These are phyloP conservation scores for Protomyctophum bolini DNA, from an alignment of 2,113 vertebrate species.

Conservation along the genomic window DNA sequence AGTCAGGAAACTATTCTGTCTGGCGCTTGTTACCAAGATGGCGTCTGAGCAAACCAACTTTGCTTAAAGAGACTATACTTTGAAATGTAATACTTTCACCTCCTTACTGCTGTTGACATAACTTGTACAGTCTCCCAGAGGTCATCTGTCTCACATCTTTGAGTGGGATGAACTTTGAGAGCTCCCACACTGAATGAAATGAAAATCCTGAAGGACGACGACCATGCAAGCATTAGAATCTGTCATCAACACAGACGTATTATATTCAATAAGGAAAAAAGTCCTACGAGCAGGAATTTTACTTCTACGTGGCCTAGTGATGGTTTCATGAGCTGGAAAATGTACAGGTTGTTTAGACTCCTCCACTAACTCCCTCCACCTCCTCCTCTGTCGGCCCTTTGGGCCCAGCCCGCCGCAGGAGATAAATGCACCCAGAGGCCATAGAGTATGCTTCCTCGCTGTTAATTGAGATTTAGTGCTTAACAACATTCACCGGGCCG, in stretches of 20 bases:
- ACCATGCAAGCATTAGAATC: background rate
- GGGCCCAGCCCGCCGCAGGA: background rate
- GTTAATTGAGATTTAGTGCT: slow-evolving; percentile 61
- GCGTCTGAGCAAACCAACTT: too few relatives aligned
- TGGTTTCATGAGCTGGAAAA: slow-evolving; percentile 43
- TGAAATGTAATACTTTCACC: too few relatives aligned
- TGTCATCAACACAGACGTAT: background rate
- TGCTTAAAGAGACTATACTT: too few relatives aligned
- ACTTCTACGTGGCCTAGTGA: background rate
- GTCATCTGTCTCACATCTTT: background rate
- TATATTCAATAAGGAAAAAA: slow-evolving; percentile 4
- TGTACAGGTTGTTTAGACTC: slow-evolving; percentile 45
- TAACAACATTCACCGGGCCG: slow-evolving; percentile 21
- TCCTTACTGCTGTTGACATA: too few relatives aligned
- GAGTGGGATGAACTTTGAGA: too few relatives aligned
- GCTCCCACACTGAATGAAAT: too few relatives aligned
- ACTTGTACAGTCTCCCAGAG: too few relatives aligned
- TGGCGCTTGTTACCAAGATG: too few relatives aligned
- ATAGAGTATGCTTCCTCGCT: slow-evolving; percentile 38
- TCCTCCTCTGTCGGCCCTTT: slow-evolving; percentile 15
- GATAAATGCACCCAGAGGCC: slow-evolving; percentile 42
- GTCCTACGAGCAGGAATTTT: background rate
- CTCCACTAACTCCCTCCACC: slow-evolving; percentile 11
- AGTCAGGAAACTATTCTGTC: too few relatives aligned
- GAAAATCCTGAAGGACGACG: background rate